phyloP scores from a whole-genome alignment of 2,888 invertebrate genomes.

The Ceriagrion tenellum region DNA sequence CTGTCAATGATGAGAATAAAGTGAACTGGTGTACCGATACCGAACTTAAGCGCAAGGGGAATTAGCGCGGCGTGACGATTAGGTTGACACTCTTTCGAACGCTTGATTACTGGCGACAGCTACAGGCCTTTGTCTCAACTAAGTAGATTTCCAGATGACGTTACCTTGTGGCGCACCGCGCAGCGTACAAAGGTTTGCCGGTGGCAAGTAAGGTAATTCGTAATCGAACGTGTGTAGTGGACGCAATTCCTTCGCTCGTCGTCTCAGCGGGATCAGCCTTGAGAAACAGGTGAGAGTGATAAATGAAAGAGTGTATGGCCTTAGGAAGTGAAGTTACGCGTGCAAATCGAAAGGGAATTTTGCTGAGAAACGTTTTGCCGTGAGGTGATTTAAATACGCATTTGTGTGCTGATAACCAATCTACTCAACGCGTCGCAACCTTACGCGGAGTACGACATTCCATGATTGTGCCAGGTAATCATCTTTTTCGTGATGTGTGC shows the following conservation, averaged over 20 bases:
- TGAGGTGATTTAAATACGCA: not conserved
- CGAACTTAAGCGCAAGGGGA: not conserved
- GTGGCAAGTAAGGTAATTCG: conserved; percentile 60
- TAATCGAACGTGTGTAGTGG: conserved; percentile 49
- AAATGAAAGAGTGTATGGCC: conserved; percentile 1
- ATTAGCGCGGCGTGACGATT: not conserved
- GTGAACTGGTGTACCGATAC: not conserved
- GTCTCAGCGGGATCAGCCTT: conserved; percentile 27
- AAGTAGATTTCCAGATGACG: conserved; percentile 31
- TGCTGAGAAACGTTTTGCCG: not conserved
- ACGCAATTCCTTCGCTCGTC: conserved; percentile 50
- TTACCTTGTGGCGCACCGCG: conserved; percentile 48
- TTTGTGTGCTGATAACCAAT: not conserved
- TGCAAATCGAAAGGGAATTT: not conserved
- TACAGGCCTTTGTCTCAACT: conserved; percentile 30
- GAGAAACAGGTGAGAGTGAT: conserved; percentile 49
- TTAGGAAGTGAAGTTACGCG: not conserved
- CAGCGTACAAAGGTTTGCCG: conserved; percentile 61
- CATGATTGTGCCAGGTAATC: not conserved
- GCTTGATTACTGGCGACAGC: conserved; percentile 53
- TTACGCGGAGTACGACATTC: not conserved
- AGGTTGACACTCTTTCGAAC: not conserved
- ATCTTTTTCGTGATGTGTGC: not conserved
- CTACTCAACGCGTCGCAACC: not conserved
- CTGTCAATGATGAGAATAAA: no score